Percentiles rank a stretch among this genome's conserved stretches.
These are phyloP conservation scores for Bimastos eiseni DNA, from an alignment of 2,888 invertebrate species.

Conservation along the genomic window DNA sequence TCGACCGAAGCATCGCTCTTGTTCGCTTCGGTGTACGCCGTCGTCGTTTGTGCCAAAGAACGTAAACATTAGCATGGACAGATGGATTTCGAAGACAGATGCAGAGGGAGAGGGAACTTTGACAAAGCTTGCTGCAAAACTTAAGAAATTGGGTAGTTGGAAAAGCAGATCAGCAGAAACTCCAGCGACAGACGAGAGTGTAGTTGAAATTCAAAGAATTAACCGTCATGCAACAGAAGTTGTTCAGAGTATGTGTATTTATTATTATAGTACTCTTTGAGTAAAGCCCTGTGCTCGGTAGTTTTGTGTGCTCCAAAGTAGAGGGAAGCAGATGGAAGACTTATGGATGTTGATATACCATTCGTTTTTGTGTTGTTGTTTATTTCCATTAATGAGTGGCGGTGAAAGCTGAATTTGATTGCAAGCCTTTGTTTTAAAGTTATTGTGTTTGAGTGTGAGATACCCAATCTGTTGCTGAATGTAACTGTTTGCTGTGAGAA, in stretches of 20 bases:
- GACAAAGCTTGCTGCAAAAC: not conserved
- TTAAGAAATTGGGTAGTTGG: not conserved
- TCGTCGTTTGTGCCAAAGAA: not conserved
- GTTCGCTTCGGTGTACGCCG: not conserved
- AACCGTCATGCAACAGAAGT: constrained; percentile 1
- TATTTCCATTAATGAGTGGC: not conserved
- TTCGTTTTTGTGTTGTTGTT: not conserved
- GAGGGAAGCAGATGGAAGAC: not conserved
- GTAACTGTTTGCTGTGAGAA: too few relatives aligned
- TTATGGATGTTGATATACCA: not conserved
- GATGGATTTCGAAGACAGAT: not conserved
- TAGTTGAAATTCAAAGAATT: not conserved
- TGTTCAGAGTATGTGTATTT: not conserved
- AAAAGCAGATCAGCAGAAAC: not conserved
- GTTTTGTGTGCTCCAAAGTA: not conserved
- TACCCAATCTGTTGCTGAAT: too few relatives aligned
- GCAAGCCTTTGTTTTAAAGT: too few relatives aligned
- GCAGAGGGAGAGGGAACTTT: not conserved
- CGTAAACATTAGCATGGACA: not conserved
- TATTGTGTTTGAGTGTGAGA: too few relatives aligned
- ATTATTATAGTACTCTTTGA: not conserved
- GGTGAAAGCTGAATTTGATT: too few relatives aligned
- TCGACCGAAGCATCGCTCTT: not conserved
- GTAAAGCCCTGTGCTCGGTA: not conserved
- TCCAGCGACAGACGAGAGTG: not conserved